Evolutionary conservation across 1,140 invertebrate species (phyloP).

Genomic region (Drosophila nikananu): DNA sequence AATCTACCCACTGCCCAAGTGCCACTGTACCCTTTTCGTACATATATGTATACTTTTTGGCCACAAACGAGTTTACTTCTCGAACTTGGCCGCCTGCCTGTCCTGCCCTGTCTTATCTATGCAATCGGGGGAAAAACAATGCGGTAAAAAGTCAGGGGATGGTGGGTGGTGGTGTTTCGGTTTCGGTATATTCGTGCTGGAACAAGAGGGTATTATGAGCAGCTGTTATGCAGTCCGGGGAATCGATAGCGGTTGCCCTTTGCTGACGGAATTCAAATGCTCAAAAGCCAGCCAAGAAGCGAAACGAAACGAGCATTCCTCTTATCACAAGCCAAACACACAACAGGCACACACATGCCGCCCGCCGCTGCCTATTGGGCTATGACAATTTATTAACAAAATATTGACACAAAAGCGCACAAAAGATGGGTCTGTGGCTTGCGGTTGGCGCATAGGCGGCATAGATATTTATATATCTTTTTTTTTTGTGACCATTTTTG

Average conservation of each 20-base stretch:
- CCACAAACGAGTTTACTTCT: conserved; percentile 40
- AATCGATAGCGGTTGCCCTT: conserved; percentile 68
- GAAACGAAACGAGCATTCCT: conserved; percentile 33
- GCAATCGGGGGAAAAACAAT: conserved; percentile 56
- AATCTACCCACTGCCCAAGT: conserved; percentile 10
- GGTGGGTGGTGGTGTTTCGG: not conserved
- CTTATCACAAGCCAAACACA: conserved; percentile 53
- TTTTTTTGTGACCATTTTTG: conserved; percentile 34
- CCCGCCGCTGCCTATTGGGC: conserved; percentile 12
- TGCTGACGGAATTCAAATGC: conserved; percentile 40
- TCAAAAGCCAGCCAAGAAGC: conserved; percentile 15
- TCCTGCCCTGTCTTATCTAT: conserved; percentile 59
- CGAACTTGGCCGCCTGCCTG: conserved; percentile 24
- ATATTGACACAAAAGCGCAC: conserved; percentile 43
- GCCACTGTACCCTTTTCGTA: not conserved
- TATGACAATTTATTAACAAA: conserved; percentile 50
- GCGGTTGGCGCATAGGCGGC: conserved; percentile 22
- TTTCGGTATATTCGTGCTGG: not conserved
- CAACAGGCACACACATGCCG: conserved; percentile 8
- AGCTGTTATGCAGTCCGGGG: conserved; percentile 43
- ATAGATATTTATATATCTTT: conserved; percentile 14
- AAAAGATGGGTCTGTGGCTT: conserved; percentile 45
- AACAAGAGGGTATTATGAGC: conserved; percentile 30
- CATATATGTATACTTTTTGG: conserved; percentile 1
- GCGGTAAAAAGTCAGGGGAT: not conserved